Evolutionary conservation across 2,113 vertebrate genomes (phyloP).

Genomic region (Xyliphius kryptos): DNA sequence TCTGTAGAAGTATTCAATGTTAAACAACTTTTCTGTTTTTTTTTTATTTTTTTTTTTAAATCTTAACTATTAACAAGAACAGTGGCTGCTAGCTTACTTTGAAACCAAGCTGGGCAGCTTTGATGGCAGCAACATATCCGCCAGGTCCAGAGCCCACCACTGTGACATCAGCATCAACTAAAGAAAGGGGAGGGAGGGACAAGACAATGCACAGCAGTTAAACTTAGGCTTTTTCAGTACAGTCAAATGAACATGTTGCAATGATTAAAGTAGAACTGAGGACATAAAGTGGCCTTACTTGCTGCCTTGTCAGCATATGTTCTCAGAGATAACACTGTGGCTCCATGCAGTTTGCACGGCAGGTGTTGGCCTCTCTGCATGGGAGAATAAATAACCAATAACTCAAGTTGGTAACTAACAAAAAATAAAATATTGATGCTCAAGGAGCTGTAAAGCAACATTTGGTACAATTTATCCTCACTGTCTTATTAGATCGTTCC

Average conservation of each 20-base stretch:
- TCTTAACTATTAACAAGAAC: too few relatives aligned
- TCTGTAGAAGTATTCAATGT: conserved; percentile 56
- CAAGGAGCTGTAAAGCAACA: too few relatives aligned
- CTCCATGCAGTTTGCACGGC: conserved; percentile 73
- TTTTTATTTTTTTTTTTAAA: too few relatives aligned
- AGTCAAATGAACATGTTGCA: too few relatives aligned
- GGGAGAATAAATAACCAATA: not conserved
- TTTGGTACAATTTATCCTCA: too few relatives aligned
- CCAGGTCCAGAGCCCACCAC: conserved; percentile 95
- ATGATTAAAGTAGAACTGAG: too few relatives aligned
- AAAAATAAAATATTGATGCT: too few relatives aligned
- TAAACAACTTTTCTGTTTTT: too few relatives aligned
- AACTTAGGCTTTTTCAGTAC: too few relatives aligned
- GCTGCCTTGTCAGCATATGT: conserved; percentile 81
- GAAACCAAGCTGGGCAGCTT: conserved; percentile 95
- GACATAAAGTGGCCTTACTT: conserved; percentile 65
- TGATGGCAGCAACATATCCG: conserved; percentile 96
- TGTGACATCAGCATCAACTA: conserved; percentile 92
- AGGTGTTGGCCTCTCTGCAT: conserved; percentile 72
- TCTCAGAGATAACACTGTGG: conserved; percentile 67
- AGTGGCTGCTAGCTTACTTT: conserved; percentile 64
- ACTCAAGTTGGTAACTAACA: too few relatives aligned
- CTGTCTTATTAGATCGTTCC: too few relatives aligned
- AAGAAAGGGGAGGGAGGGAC: not conserved
- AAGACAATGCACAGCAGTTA: too few relatives aligned